phyloP scores from a whole-genome alignment of 2,113 vertebrate species.

The Monarcha castaneiventris region DNA sequence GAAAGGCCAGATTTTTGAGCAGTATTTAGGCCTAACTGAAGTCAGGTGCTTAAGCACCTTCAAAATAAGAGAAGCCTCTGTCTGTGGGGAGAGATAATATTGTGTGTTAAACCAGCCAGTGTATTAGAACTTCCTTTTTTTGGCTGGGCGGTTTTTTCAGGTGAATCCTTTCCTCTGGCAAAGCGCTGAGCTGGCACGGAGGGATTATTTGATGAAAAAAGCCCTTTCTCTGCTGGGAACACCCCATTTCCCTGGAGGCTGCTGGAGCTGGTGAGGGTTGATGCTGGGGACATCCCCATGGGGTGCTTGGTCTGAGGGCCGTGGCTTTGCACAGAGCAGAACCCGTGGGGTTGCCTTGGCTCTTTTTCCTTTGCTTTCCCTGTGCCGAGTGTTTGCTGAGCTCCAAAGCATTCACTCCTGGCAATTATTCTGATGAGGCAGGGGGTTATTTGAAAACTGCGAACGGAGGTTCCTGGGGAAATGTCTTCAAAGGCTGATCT shows the following conservation, averaged over 20 bases:
- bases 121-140: not conserved
- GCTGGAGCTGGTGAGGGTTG: accelerated
- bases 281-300: not conserved
- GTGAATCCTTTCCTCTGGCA: not conserved
- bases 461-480: not conserved
- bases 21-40: not conserved
- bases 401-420: not conserved
- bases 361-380: not conserved
- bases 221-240: not conserved
- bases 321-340: not conserved
- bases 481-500: constrained; percentile 33
- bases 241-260: not conserved
- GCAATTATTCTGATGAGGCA: not conserved
- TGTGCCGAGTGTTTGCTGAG: not conserved
- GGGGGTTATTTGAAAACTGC: not conserved
- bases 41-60: constrained; percentile 36
- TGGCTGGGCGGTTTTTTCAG: not conserved
- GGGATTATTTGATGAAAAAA: not conserved
- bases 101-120: not conserved
- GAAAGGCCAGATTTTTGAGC: not conserved
- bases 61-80: constrained; percentile 4
- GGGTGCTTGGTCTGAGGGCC: not conserved
- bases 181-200: not conserved
- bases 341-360: not conserved
- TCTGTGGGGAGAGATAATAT: constrained; percentile 33